Evolutionary conservation across 2,113 vertebrate species (phyloP).

Genomic region (Jaculus jaculus): DNA sequence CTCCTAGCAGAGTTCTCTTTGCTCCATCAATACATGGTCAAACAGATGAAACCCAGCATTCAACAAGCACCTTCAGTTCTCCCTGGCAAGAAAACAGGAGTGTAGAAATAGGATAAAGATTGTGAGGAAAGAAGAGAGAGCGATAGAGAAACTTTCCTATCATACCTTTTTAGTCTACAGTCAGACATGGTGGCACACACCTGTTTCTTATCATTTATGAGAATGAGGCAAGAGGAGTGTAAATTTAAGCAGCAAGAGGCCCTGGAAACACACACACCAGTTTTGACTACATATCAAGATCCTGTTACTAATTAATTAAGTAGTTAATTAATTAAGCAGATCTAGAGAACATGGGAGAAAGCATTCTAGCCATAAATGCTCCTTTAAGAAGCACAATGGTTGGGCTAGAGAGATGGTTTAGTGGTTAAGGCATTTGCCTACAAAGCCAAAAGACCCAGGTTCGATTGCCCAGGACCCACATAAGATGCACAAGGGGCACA

Average conservation of each 20-base stretch:
- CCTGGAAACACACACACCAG: too few species aligned
- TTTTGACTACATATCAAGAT: not conserved
- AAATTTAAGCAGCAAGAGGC: too few species aligned
- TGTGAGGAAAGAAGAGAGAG: not conserved
- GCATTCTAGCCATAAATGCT: not conserved
- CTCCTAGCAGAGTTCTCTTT: not conserved
- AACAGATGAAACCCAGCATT: not conserved
- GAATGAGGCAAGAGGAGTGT: not conserved
- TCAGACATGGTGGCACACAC: not conserved
- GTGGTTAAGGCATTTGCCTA: too few species aligned
- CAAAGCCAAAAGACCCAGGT: too few species aligned
- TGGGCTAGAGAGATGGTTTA: not conserved
- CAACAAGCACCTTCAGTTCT: not conserved
- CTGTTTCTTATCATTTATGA: not conserved
- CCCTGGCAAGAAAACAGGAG: not conserved
- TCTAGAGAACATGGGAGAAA: not conserved
- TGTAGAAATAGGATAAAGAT: too few species aligned
- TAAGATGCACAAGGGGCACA: too few species aligned
- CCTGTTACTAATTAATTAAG: not conserved
- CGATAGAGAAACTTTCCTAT: not conserved
- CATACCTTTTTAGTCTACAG: not conserved
- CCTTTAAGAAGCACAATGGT: not conserved
- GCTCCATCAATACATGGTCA: not conserved
- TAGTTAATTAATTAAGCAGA: too few species aligned
- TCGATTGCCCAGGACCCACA: too few species aligned